Percentiles rank a stretch among this genome's conserved stretches.
Evolutionary conservation across 2,888 invertebrate genomes (phyloP).

Genomic region (Drosophila meridionalis): DNA sequence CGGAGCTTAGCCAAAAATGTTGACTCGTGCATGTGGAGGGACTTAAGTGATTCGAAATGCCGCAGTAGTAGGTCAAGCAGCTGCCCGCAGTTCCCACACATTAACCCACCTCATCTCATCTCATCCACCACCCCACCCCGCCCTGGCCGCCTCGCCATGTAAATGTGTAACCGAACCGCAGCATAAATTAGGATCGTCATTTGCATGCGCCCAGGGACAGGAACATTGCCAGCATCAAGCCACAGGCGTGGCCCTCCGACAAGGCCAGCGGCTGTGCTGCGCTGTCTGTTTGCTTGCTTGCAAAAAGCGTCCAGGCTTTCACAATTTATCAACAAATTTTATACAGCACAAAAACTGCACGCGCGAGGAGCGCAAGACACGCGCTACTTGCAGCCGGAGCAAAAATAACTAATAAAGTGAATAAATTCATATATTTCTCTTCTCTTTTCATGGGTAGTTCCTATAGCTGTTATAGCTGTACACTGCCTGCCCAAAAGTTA

Average conservation of each 20-base stretch:
- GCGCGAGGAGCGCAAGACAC: neutral
- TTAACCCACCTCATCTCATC: neutral
- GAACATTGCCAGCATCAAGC: neutral
- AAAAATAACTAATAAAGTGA: neutral
- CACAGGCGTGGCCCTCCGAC: neutral
- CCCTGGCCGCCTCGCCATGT: conserved; percentile 37
- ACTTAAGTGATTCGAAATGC: conserved; percentile 71
- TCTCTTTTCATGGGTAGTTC: neutral
- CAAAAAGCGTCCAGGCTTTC: conserved; percentile 9
- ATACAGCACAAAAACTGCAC: conserved; percentile 20
- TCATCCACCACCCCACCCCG: neutral
- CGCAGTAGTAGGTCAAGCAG: conserved; percentile 71
- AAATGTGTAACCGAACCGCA: conserved; percentile 75
- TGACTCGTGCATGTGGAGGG: conserved; percentile 69
- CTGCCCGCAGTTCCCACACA: conserved; percentile 40
- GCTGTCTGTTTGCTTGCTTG: conserved; percentile 1
- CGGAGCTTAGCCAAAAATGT: conserved; percentile 57
- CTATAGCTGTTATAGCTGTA: neutral
- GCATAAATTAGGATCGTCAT: conserved; percentile 76
- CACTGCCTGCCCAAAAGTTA: too few relatives aligned
- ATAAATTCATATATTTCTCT: neutral
- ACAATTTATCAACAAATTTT: conserved; percentile 46
- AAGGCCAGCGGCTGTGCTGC: neutral
- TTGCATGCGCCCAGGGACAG: conserved; percentile 65
- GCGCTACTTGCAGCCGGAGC: conserved; percentile 3